Evolutionary conservation across 2,888 invertebrate genomes (phyloP), one percentile per base, ranked within the genome.

Genomic region (Pollenia griseotomentosa): DNA sequence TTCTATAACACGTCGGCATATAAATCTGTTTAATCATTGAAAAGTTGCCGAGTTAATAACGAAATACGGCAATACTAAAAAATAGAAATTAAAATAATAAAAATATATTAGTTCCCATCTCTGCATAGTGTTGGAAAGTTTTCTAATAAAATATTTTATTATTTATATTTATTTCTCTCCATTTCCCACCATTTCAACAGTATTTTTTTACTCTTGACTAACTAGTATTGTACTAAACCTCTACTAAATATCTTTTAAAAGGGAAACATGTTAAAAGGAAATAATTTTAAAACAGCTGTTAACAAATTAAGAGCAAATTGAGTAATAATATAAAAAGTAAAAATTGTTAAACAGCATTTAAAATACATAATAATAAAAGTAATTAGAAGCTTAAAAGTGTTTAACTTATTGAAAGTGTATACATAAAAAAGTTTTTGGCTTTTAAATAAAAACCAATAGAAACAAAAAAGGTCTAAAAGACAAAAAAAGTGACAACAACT

Each of bases 231-330:
- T 83, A 78, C 63, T 83, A 83, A 83, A 51, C 59, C 14, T 44
- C 42, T 48, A 82, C 65, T 63, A 63, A 82, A 23, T 33, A 33
- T 33, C 33, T 16, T 11, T 61, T 53, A 51, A 55, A 44, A 46
- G n/a, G 66, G 57, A 74, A 68, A 57, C 57, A 71, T 83, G 77
- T 53, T 82, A 57, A 1, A 19, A 42, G 48, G 42, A 12, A 74
- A 53, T 51, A 63, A 23, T 2, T 48, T 57, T 40, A 7, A 78
- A 84, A 78, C 83, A 84, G 83, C 83, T 84, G 83, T 84, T 78
- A 79, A 51, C 51, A 78, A 66, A 14, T 73, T 57, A 57, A 65
- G 71, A 48, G 16, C 10, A 57, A n/a, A 12, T 44, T 42, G 53
- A n/a, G 33, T 16, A 44, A 33, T 70, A 48, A 40, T 73, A 11